A percentile compares a stretch with the other conserved stretches of the same genome.
phyloP scores from a whole-genome alignment of 2,797 vertebrate genomes.

The Melanotaenia maccullochi region DNA sequence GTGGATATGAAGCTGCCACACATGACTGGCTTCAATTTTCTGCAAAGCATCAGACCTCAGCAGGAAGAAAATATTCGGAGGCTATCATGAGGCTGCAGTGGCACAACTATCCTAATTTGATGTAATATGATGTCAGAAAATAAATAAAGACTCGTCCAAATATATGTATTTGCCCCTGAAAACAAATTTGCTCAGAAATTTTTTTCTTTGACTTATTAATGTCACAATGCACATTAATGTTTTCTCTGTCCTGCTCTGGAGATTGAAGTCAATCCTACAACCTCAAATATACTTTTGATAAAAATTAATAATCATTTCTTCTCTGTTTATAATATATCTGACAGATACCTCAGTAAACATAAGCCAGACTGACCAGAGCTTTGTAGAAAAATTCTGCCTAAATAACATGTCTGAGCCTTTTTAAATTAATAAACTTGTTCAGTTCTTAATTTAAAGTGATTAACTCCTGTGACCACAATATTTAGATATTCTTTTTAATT shows the following conservation, averaged over 20 bases:
- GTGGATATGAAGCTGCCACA: slow-evolving; percentile 35
- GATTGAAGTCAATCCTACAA: not conserved
- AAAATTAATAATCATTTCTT: not conserved
- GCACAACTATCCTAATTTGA: slow-evolving; percentile 8
- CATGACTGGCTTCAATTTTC: slow-evolving; percentile 61
- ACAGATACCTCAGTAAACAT: not conserved
- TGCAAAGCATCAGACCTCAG: slow-evolving; percentile 49
- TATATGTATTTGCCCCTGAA: slow-evolving; percentile 19
- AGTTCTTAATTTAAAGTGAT: too few relatives aligned
- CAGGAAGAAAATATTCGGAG: slow-evolving; percentile 36
- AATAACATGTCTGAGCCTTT: not conserved
- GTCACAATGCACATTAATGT: not conserved
- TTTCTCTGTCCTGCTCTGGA: not conserved
- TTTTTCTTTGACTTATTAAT: slow-evolving; percentile 10
- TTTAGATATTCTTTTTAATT: too few relatives aligned
- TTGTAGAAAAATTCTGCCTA: not conserved
- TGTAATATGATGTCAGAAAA: slow-evolving; percentile 15
- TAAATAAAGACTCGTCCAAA: slow-evolving; percentile 9
- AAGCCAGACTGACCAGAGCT: not conserved
- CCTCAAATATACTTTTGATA: not conserved
- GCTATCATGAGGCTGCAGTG: slow-evolving; percentile 33
- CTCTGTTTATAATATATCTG: not conserved
- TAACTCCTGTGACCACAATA: too few relatives aligned
- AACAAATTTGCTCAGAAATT: not conserved
- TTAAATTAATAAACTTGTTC: not conserved